Percentiles rank a stretch among this genome's conserved stretches.
Evolutionary conservation across 1,140 invertebrate species (phyloP).

Genomic region (Aphelinus certus): DNA sequence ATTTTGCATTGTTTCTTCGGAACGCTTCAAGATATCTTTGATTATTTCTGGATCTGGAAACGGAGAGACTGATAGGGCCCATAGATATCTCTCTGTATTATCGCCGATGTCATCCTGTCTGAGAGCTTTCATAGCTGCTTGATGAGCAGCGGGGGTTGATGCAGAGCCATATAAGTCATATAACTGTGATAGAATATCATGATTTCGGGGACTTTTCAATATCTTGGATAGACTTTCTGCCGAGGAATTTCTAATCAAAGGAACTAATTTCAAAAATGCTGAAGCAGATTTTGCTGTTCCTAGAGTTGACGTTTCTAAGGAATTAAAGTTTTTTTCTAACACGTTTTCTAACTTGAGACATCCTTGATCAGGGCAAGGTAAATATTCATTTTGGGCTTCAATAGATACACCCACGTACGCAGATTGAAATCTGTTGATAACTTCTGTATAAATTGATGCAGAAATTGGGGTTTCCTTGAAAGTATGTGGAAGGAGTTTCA

Average conservation of each 20-base stretch:
- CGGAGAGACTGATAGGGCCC: conserved; percentile 73
- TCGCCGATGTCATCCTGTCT: conserved; percentile 71
- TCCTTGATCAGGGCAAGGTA: conserved; percentile 61
- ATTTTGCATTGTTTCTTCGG: conserved; percentile 65
- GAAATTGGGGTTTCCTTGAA: conserved; percentile 45
- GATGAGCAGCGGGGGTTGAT: conserved; percentile 73
- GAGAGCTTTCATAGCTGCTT: conserved; percentile 73
- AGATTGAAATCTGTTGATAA: conserved; percentile 46
- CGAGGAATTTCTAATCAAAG: conserved; percentile 67
- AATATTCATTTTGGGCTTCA: conserved; percentile 49
- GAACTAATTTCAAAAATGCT: conserved; percentile 72
- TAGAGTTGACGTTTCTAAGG: conserved; percentile 66
- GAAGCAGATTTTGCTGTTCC: conserved; percentile 73
- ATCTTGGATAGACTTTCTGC: conserved; percentile 71
- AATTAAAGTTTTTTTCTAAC: conserved; percentile 67
- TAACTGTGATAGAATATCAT: conserved; percentile 68
- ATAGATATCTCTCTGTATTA: conserved; percentile 77
- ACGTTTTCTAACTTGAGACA: conserved; percentile 65
- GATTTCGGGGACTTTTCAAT: conserved; percentile 64
- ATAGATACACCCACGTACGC: conserved; percentile 48
- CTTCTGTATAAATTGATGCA: conserved; percentile 53
- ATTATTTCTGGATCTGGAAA: conserved; percentile 66
- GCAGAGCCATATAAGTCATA: conserved; percentile 76
- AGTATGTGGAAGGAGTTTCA: conserved; percentile 40
- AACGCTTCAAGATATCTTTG: conserved; percentile 68